Percentiles rank a stretch among this genome's conserved stretches.
Conservation (phyloP, 2,888 invertebrate species). For the Alviniconcha strummeri region DNA sequence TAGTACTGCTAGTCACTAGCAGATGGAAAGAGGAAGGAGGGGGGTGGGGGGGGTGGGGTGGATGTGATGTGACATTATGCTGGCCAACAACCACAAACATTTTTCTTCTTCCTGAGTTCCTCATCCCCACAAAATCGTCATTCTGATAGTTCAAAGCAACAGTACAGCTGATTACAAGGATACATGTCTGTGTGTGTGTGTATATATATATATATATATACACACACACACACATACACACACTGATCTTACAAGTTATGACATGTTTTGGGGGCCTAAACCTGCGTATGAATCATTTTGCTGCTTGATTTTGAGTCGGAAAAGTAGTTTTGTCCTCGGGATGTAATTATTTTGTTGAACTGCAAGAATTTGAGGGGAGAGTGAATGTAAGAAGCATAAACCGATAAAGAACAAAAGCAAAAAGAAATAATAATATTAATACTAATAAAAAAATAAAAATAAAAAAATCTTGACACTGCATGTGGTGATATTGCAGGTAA, state of each 20-base stretch:
- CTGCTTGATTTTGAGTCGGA: neutral
- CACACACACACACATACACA: no score
- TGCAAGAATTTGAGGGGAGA: neutral
- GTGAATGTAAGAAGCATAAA: neutral
- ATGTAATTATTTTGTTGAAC: neutral
- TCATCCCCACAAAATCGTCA: neutral
- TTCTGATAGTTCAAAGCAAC: neutral
- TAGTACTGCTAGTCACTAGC: no score
- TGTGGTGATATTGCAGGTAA: neutral
- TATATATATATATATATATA: neutral
- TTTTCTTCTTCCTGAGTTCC: neutral
- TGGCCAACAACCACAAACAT: no score
- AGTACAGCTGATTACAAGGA: neutral
- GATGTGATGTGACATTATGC: no score
- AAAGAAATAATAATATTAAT: neutral
- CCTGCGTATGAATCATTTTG: neutral
- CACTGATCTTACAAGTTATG: neutral
- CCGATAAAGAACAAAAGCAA: no score
- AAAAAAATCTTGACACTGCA: neutral
- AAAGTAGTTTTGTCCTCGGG: no score
- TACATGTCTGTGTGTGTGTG: neutral
- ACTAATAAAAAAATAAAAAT: neutral
- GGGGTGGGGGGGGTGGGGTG: no score
- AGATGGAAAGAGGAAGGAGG: no score
- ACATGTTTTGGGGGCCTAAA: neutral